Conservation (phyloP, 2,888 invertebrate genomes). For the Idaea biselata region DNA sequence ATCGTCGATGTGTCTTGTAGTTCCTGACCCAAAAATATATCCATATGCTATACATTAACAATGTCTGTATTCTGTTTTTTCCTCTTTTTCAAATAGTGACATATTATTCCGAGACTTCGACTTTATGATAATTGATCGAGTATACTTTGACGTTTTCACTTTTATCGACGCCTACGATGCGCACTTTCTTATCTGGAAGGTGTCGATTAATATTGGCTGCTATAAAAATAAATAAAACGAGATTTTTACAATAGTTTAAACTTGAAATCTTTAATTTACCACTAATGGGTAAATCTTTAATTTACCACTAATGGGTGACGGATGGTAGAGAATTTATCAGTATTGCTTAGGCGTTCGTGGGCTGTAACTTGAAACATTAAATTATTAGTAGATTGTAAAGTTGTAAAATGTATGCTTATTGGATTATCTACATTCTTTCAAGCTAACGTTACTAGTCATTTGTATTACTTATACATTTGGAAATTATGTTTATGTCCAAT, state of each 20-base stretch:
- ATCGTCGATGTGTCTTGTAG: conserved; percentile 11
- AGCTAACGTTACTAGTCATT: background rate
- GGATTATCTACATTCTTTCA: background rate
- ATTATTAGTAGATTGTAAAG: background rate
- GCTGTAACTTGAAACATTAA: background rate
- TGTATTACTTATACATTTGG: background rate
- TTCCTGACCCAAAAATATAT: background rate
- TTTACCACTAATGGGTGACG: background rate
- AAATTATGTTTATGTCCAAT: background rate
- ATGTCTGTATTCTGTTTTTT: background rate
- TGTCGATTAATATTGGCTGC: background rate
- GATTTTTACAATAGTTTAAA: background rate
- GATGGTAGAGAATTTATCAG: background rate
- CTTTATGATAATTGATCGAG: background rate
- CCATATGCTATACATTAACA: background rate
- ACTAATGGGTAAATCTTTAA: background rate
- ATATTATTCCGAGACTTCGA: background rate
- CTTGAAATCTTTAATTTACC: background rate
- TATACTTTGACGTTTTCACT: background rate
- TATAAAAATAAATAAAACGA: background rate
- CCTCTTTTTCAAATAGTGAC: background rate
- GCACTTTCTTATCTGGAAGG: background rate
- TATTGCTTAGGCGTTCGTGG: background rate
- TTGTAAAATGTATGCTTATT: background rate
- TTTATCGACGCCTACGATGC: background rate